A percentile compares a stretch with the other conserved stretches of the same genome.
Conservation (phyloP, 1,140 invertebrate genomes). For the Palaemon carinicauda region DNA sequence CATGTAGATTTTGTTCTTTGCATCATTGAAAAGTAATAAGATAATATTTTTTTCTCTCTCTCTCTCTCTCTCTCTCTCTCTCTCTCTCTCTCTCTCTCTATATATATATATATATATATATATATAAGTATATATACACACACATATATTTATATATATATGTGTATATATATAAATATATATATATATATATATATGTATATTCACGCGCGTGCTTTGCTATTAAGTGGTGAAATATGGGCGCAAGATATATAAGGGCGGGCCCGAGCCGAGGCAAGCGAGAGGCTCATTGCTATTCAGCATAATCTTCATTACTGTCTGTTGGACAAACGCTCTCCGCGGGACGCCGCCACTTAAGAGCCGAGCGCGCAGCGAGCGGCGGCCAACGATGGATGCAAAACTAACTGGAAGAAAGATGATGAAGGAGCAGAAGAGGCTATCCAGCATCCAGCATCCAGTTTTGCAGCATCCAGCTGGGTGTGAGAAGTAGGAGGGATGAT, state of each 20-base stretch:
- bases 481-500: background rate
- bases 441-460: too few species aligned
- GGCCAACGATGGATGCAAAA: conserved; percentile 4
- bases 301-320: conserved; percentile 52
- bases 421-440: background rate
- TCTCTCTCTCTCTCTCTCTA: too few species aligned
- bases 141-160: conserved; percentile 4
- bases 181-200: background rate
- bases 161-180: background rate
- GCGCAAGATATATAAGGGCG: conserved; percentile 31
- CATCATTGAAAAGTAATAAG: too few species aligned
- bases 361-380: background rate
- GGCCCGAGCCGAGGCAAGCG: background rate
- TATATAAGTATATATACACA: background rate
- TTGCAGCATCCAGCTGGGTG: too few species aligned
- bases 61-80: too few species aligned
- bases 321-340: conserved; percentile 44
- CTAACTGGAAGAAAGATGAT: background rate
- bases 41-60: too few species aligned
- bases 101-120: background rate
- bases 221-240: background rate
- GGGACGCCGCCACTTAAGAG: conserved; percentile 28
- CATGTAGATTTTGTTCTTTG: too few species aligned
- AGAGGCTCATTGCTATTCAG: conserved; percentile 41
- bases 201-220: background rate